Percentiles rank a stretch among this genome's conserved stretches.
Conservation (phyloP, 2,888 invertebrate species). For the Clostera curtula region DNA sequence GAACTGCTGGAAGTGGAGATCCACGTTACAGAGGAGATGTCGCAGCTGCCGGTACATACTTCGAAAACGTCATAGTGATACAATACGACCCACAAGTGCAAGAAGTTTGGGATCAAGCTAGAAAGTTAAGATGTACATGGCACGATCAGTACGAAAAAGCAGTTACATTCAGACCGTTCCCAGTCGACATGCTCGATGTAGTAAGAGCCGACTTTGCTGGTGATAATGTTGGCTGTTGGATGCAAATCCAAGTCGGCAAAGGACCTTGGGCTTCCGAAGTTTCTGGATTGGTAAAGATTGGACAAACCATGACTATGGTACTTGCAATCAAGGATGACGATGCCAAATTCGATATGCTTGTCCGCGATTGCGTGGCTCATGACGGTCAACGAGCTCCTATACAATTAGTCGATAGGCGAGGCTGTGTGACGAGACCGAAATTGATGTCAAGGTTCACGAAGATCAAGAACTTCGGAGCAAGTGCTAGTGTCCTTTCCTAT, state of each 20-base stretch:
- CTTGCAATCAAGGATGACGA: slow-evolving; percentile 96
- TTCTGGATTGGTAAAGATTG: slow-evolving; percentile 94
- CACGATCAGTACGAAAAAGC: slow-evolving; percentile 97
- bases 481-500: slow-evolving; percentile 92
- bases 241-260: slow-evolving; percentile 97
- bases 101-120: slow-evolving; percentile 96
- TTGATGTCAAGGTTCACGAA: slow-evolving; percentile 95
- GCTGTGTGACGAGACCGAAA: slow-evolving; percentile 93
- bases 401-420: slow-evolving; percentile 93
- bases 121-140: slow-evolving; percentile 95
- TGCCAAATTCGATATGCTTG: slow-evolving; percentile 95
- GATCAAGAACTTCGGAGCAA: slow-evolving; percentile 95
- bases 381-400: slow-evolving; percentile 95
- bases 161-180: slow-evolving; percentile 94
- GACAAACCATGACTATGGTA: slow-evolving; percentile 98
- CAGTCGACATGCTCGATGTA: slow-evolving; percentile 95
- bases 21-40: slow-evolving; percentile 94
- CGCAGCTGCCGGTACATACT: slow-evolving; percentile 92
- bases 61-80: slow-evolving; percentile 94
- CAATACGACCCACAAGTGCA: slow-evolving; percentile 96
- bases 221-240: slow-evolving; percentile 97
- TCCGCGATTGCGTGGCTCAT: slow-evolving; percentile 94
- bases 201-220: slow-evolving; percentile 96
- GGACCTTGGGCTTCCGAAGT: slow-evolving; percentile 98
- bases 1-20: slow-evolving; percentile 93